Conservation (phyloP, 1,140 invertebrate species). For the Drosophila orena region DNA sequence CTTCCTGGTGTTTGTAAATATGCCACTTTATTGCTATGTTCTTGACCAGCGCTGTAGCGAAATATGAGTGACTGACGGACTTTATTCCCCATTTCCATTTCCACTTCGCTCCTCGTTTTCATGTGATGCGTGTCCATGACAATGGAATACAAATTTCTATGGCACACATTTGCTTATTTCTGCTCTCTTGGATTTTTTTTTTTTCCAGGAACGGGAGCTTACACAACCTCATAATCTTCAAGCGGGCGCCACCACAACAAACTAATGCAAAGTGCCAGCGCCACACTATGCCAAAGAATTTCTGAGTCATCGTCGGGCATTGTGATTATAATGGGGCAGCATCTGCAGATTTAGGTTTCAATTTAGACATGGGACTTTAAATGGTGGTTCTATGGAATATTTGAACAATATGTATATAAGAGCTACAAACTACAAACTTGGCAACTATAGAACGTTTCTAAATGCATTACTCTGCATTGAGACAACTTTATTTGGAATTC, state of each 20-base stretch:
- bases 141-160: slow-evolving; percentile 66
- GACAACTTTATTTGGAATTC: neutral
- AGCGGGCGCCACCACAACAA: slow-evolving; percentile 41
- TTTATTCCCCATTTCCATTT: slow-evolving; percentile 31
- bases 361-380: slow-evolving; percentile 14
- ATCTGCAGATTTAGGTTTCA: slow-evolving; percentile 15
- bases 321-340: slow-evolving; percentile 17
- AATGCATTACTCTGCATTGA: neutral
- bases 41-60: slow-evolving; percentile 11
- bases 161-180: slow-evolving; percentile 61
- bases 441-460: neutral
- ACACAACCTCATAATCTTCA: slow-evolving; percentile 66
- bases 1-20: no score
- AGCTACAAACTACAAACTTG: neutral
- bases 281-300: slow-evolving; percentile 21
- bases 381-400: neutral
- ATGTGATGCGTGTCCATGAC: slow-evolving; percentile 65
- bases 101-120: slow-evolving; percentile 26
- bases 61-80: slow-evolving; percentile 49
- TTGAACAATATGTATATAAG: neutral
- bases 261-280: slow-evolving; percentile 35
- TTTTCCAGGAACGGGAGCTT: slow-evolving; percentile 17
- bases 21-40: neutral
- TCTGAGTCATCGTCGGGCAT: slow-evolving; percentile 34
- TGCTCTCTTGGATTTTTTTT: slow-evolving; percentile 10